Conservation (phyloP, 2,113 vertebrate species). For the Gracilinanus agilis region DNA sequence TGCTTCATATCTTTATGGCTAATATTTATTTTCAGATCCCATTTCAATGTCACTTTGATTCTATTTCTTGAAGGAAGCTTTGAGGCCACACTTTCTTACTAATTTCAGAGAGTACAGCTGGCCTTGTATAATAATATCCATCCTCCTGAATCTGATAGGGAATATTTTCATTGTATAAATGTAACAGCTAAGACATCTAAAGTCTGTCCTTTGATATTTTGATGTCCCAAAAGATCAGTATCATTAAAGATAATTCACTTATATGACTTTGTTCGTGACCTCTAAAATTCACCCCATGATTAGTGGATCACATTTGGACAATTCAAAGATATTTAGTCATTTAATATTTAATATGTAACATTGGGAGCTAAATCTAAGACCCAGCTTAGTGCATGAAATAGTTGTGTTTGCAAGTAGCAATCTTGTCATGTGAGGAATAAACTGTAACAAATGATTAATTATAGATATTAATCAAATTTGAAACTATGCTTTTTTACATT, state of each 20-base stretch:
- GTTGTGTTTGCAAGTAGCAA: background rate
- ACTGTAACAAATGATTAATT: background rate
- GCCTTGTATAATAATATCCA: background rate
- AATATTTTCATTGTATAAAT: background rate
- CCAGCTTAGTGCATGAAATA: background rate
- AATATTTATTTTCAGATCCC: constrained; percentile 25
- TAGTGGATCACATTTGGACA: background rate
- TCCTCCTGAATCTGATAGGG: background rate
- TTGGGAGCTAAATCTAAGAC: constrained; percentile 44
- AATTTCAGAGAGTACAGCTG: constrained; percentile 7
- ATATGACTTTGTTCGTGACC: background rate
- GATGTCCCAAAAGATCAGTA: background rate
- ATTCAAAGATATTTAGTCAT: constrained; percentile 62
- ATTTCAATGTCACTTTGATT: constrained; percentile 33
- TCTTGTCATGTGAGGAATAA: constrained; percentile 14
- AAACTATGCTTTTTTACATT: constrained; percentile 38
- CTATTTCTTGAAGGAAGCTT: constrained; percentile 24
- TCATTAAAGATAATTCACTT: background rate
- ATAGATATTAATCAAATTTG: background rate
- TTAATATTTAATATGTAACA: background rate
- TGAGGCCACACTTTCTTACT: background rate
- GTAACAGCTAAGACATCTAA: background rate
- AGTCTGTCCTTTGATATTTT: background rate
- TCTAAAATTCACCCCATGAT: accelerated
- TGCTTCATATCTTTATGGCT: background rate